A percentile compares a stretch with the other conserved stretches of the same genome.
Evolutionary conservation across 1,140 invertebrate genomes (phyloP).

Genomic region (Drosophila nigromelanica): DNA sequence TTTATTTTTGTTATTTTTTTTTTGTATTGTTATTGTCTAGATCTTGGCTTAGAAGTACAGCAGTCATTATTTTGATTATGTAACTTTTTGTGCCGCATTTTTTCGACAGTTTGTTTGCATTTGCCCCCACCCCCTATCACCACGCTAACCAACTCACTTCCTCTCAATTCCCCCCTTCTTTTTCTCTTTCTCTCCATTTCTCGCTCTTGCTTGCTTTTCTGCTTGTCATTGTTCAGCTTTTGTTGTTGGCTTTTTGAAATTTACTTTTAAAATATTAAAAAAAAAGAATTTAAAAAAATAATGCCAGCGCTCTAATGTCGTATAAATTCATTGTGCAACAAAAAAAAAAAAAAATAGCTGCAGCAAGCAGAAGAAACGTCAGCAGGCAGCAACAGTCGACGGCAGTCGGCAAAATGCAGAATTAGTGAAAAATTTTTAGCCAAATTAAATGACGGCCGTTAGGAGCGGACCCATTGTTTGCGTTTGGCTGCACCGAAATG

Average conservation of each 20-base stretch:
- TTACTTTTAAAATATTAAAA: conserved; percentile 75
- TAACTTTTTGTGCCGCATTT: conserved; percentile 59
- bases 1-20: conserved; percentile 60
- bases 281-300: conserved; percentile 6
- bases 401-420: conserved; percentile 23
- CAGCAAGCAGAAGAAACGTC: conserved; percentile 6
- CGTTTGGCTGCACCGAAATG: conserved; percentile 41
- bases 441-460: conserved; percentile 67
- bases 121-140: conserved; percentile 31
- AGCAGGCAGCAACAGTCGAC: conserved; percentile 3
- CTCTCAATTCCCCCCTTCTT: neutral
- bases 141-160: conserved; percentile 9
- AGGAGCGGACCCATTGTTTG: conserved; percentile 40
- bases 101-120: conserved; percentile 76
- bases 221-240: conserved; percentile 53
- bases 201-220: neutral
- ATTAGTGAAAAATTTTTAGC: conserved; percentile 50
- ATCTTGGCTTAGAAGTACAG: conserved; percentile 55
- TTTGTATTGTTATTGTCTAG: conserved; percentile 61
- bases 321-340: conserved; percentile 43
- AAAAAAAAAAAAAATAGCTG: conserved; percentile 18
- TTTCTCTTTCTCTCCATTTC: neutral
- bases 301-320: conserved; percentile 7
- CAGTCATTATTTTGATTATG: conserved; percentile 81
- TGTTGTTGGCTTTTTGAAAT: conserved; percentile 28